A percentile compares a stretch with the other conserved stretches of the same genome.
Evolutionary conservation across 2,797 vertebrate species (phyloP).

Genomic region (Lithobates sylvaticus): DNA sequence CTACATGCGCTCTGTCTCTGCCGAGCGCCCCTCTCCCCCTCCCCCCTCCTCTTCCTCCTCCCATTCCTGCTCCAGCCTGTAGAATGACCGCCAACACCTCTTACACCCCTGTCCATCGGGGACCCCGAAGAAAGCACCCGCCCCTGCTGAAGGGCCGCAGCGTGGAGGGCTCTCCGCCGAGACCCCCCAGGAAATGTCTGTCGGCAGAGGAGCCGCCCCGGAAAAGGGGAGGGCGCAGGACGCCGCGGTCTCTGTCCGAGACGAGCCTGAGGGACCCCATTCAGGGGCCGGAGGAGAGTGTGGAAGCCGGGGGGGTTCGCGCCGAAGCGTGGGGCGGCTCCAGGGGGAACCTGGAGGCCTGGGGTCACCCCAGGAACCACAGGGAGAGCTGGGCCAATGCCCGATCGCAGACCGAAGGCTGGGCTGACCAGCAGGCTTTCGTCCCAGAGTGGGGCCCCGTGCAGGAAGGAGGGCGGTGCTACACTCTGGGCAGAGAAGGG

Average conservation of each 20-base stretch:
- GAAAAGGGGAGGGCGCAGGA: slow-evolving; percentile 70
- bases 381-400: slow-evolving; percentile 25
- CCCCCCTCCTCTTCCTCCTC: not conserved
- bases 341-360: slow-evolving; percentile 49
- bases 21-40: slow-evolving; percentile 3
- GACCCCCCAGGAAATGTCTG: slow-evolving; percentile 79
- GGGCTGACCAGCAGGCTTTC: slow-evolving; percentile 17
- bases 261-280: slow-evolving; percentile 77
- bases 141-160: slow-evolving; percentile 71
- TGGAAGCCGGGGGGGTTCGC: slow-evolving; percentile 74
- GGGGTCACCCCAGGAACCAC: slow-evolving; percentile 17
- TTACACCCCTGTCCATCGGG: slow-evolving; percentile 80
- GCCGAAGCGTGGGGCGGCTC: slow-evolving; percentile 79
- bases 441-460: slow-evolving; percentile 41
- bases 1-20: slow-evolving; percentile 16
- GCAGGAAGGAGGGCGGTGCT: slow-evolving; percentile 46
- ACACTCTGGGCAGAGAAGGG: slow-evolving; percentile 25
- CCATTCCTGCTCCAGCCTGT: slow-evolving; percentile 65
- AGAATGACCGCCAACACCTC: slow-evolving; percentile 81
- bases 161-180: slow-evolving; percentile 74
- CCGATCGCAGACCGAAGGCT: slow-evolving; percentile 32
- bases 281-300: slow-evolving; percentile 17
- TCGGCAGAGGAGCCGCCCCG: slow-evolving; percentile 73
- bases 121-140: slow-evolving; percentile 65
- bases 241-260: slow-evolving; percentile 84